Base-by-base conservation (phyloP, 2,797 vertebrate genomes). In the Sus cebifrons region DNA sequence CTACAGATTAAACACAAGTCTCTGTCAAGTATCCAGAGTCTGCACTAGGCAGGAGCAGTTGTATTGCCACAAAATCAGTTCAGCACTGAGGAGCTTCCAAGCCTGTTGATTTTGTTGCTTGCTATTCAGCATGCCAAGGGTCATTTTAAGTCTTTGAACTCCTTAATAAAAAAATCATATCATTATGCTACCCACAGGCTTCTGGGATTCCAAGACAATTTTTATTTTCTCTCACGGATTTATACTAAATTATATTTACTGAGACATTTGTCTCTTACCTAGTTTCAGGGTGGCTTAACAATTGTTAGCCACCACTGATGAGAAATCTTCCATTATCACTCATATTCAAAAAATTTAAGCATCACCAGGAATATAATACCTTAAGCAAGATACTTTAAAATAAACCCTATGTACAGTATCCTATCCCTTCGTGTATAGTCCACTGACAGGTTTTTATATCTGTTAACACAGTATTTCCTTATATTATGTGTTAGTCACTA, bases 21-120 rank as follows among this genome's bases (percentile, higher is more conserved):
- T 58, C 27, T 6, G 16, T 0, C 4, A 17, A 60, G 2, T 23
- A 5, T 20, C 2, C 7, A n/a, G n/a, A 71, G 6, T 60, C 18
- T 52, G 16, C 58, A 4, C 6, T 15, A 58, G 3, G 20, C 27
- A 44, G 20, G 25, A 86, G 25, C 20, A 2, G 2, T 5, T 56
- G 8, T 74, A 18, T 92, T 94, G 32, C 54, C 36, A 13, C 8
- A 81, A 65, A 82, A 10, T 67, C 44, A 20, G 6, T 58, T 44
- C 1, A 73, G 27, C 8, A 1, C 4, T 56, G 4, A 17, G 56
- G 6, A 62, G 3, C 62, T 32, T 27, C 49, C 15, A 25, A 84
- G 6, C 5, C 52, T 62, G 36, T 29, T 68, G 17, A 60, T 65
- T 71, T 25, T 44, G 11, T n/a, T 64, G 1, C 17, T 83, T 74